Base-by-base conservation (phyloP, 2,797 vertebrate species). In the Luscinia luscinia region DNA sequence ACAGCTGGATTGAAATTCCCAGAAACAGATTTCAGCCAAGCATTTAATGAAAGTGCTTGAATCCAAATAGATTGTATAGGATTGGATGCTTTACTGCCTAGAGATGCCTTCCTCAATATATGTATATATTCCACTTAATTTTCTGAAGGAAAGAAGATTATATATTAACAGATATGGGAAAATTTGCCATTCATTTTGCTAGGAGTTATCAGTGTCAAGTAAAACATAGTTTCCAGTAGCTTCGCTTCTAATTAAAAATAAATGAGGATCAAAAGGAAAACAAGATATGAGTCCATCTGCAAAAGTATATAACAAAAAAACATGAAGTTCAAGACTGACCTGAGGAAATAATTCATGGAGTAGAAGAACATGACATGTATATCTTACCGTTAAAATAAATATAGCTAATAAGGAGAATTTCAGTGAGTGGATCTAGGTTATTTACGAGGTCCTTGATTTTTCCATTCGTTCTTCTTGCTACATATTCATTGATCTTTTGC, bases 351-450 rank as follows among this genome's bases (percentile, higher is more conserved):
- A 75, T 8, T 20, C 48, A 79, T 57, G 22, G 68, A 69, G 7
- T 21, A 70, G 32, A 40, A 91, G 23, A 73, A 77, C 30, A 46
- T 9, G 3, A 38, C 24, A 51, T 11, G 18, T 15, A 48, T 82
- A 81, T 73, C 97, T 97, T 98, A 99, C 99, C 99, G 89, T 94
- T 98, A 96, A 99, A 98, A 94, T 97, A 98, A 95, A 99, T 97
- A 36, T 97, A 99, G 95, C 98, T 99, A 91, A 98, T 96, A 69
- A 99, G 98, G 82, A 99, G 96, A 98, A 99, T 98, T 89, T 98
- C 95, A 9, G 97, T 98, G 4, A 96, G 94, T 17, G 97, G 63
- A 63, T 98, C 96, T 86, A 99, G 94, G n/a, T 92, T 97, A 85
- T 97, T 98, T 88, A 99, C n/a, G 74, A 99, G 96, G 48, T 99